phyloP scores from a whole-genome alignment of 1,140 invertebrate genomes.

The Pseudomyrmex dendroicus region DNA sequence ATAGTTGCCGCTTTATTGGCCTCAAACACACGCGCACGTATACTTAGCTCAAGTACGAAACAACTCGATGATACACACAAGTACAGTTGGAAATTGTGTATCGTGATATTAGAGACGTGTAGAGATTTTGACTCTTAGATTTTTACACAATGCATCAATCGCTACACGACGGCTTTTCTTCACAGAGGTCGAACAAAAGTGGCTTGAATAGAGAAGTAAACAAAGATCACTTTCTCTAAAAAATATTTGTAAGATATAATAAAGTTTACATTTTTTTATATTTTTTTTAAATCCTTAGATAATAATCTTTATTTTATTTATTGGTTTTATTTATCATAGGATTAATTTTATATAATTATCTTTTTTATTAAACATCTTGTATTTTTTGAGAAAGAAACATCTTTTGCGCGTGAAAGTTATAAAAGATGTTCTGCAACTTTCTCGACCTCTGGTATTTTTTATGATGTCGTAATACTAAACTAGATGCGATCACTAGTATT shows the following conservation, averaged over 20 bases:
- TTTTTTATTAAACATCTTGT: no score
- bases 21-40: background rate
- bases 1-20: background rate
- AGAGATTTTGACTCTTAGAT: conserved; percentile 34
- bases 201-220: no score
- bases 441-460: background rate
- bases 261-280: conserved; percentile 19
- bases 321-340: conserved; percentile 12
- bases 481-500: background rate
- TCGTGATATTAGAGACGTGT: background rate
- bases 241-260: no score
- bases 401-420: background rate
- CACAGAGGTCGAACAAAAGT: conserved; percentile 20
- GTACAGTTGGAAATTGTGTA: conserved; percentile 2
- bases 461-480: background rate
- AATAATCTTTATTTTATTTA: background rate
- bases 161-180: background rate
- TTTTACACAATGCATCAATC: conserved; percentile 36
- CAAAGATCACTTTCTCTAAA: no score
- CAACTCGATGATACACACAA: background rate
- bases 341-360: conserved; percentile 13
- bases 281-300: conserved; percentile 23
- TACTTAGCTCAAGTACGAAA: background rate
- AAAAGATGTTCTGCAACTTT: background rate
- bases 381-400: background rate